phyloP scores from a whole-genome alignment of 1,140 invertebrate genomes.

The Scaptomyza pallida region DNA sequence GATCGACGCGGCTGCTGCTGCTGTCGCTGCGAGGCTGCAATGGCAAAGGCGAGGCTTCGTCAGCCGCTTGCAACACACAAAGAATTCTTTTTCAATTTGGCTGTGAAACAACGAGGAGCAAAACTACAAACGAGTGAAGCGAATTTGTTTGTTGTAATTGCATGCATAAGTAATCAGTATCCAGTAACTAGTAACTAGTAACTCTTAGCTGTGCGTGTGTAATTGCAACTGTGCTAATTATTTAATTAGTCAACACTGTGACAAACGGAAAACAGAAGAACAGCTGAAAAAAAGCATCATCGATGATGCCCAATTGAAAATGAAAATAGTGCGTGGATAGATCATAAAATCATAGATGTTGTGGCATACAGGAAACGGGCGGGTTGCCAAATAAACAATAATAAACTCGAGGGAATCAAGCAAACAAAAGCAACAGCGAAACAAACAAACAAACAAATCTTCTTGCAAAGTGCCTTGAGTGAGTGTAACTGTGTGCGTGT shows the following conservation, averaged over 20 bases:
- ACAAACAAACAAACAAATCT: slow-evolving; percentile 28
- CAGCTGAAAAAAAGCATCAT: not conserved
- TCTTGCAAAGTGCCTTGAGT: slow-evolving; percentile 42
- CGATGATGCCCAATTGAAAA: slow-evolving; percentile 10
- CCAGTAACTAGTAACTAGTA: too few relatives aligned
- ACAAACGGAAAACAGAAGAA: not conserved
- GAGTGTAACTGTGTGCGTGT: slow-evolving; percentile 5
- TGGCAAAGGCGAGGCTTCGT: slow-evolving; percentile 49
- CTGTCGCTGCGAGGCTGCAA: not conserved
- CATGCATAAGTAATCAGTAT: not conserved
- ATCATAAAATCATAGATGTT: not conserved
- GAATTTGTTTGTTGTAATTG: not conserved
- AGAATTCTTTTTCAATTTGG: slow-evolving; percentile 78
- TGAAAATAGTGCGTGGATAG: slow-evolving; percentile 5
- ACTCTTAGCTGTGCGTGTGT: too few relatives aligned
- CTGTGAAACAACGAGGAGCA: slow-evolving; percentile 71
- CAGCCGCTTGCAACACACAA: slow-evolving; percentile 59
- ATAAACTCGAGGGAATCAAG: not conserved
- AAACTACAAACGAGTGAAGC: slow-evolving; percentile 42
- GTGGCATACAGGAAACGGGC: slow-evolving; percentile 17
- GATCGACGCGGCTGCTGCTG: slow-evolving; percentile 17
- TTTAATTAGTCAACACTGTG: not conserved
- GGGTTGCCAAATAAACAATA: slow-evolving; percentile 21
- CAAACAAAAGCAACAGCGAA: slow-evolving; percentile 1
- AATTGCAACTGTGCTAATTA: not conserved